Evolutionary conservation across 2,113 vertebrate species (phyloP), one percentile per base, ranked within the genome.

Genomic region (Dasypus novemcinctus): DNA sequence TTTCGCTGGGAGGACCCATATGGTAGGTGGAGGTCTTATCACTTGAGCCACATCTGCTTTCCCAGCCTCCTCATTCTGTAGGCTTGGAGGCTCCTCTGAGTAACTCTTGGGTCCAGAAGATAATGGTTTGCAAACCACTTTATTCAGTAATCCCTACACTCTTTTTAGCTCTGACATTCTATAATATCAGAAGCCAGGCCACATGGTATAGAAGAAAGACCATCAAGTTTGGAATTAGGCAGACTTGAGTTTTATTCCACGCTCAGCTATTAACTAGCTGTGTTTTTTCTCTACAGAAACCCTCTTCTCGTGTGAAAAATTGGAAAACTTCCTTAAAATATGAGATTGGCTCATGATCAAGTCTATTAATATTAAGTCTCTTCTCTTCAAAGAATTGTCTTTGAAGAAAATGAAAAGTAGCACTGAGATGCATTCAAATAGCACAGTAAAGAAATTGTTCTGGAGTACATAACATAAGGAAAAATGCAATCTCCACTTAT

Each of bases 341-440:
- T 41, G 18, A 57, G 33, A 74, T 59, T 64, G 54, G 20, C 66
- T 18, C 41, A 54, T 38, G 20, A 90, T 54, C 10, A 79, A 23
- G 68, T 66, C 5, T 72, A 88, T 46, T 91, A 41, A 36, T 63
- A 49, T 66, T 31, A 78, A 69, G 69, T 78, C 23, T 54, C 76
- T 93, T 69, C 29, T 18, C 15, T 63, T 29, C 38, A 20, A 64
- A 92, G 43, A 90, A 52, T 87, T 91, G 25, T 75, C 61, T 90
- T 88, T 88, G 36, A 93, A 83, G 57, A 84, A 94, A 96, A 83
- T 84, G 36, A 87, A 93, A 90, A 43, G 31, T 75, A 33, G 17
- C 18, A 41, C 63, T 87, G 69, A 80, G 36, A 54, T 14, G 11
- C n/a, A 66, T 64, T 79, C 23, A 84, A 71, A 52, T 64, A 79